Evolutionary conservation across 2,888 invertebrate genomes (phyloP), one percentile per base, ranked within the genome.

Genomic region (Phalera bucephala): DNA sequence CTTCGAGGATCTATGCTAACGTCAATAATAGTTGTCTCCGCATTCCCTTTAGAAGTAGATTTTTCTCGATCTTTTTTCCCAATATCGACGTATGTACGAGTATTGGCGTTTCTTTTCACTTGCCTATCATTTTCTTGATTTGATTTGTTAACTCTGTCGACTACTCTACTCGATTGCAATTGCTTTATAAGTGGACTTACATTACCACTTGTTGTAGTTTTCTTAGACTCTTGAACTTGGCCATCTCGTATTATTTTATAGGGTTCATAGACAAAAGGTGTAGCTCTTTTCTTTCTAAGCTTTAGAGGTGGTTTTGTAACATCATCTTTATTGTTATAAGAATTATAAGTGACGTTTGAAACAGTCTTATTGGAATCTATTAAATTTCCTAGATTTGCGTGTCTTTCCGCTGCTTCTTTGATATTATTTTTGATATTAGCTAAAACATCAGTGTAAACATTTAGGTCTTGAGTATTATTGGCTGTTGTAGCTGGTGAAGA

Each of bases 181-280:
- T 88, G 83, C 48, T 77, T 86, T 45, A 87, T 83, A 2, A 85
- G 60, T n/a, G 89, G 89, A 36, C 85, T 84, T 8, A 84, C 71
- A 42, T 85, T 86, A 41, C 76, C 70, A 2, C 70, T 66, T 6
- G 81, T 76, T 4, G 80, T 79, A 15, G 82, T 80, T 68, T 87
- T 88, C 39, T 84, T 88, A 1, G 80, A 77, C 36, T 86, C 88
- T 40, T 71, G 75, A 17, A 70, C 48, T 64, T 81, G 83, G 13
- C 72, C 72, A 30, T 88, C 87, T 56, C 72, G 76, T 30, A 90
- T 84, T 17, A 89, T 85, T 73, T 90, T 90, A 38, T 90, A 90
- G 0, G 89, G 89, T 57, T 90, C 89, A 46, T 90, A 90, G 3
- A 81, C 58, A 69, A 89, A 89, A 1, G 80, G 66, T 3, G 77